A percentile compares a stretch with the other conserved stretches of the same genome.
Conservation (phyloP, 2,888 invertebrate species). For the Diarsia dahlii region DNA sequence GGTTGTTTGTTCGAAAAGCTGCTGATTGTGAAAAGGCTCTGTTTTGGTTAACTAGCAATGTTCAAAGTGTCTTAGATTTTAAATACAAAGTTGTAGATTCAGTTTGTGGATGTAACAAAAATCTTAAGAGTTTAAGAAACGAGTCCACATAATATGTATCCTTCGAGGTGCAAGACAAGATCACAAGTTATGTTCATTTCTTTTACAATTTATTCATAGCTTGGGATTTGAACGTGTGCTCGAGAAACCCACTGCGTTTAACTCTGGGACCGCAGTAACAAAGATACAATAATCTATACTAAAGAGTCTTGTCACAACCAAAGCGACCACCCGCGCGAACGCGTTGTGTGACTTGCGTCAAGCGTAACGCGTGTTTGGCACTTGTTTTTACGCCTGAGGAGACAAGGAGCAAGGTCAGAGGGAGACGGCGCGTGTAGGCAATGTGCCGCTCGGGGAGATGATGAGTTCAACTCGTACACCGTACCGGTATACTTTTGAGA, state of each 20-base stretch:
- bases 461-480: not conserved
- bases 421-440: not conserved
- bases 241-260: not conserved
- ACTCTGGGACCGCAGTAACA: not conserved
- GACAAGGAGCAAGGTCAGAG: no score
- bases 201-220: conserved; percentile 33
- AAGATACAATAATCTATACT: not conserved
- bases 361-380: not conserved
- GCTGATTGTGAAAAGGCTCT: conserved; percentile 2
- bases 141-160: not conserved
- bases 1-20: not conserved
- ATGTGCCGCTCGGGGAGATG: not conserved
- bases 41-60: not conserved
- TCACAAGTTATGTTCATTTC: conserved; percentile 23
- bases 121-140: not conserved
- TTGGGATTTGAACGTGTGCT: conserved; percentile 23
- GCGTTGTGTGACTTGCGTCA: not conserved
- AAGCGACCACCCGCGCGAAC: not conserved
- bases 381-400: not conserved
- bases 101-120: not conserved
- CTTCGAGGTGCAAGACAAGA: not conserved
- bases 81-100: not conserved
- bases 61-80: not conserved
- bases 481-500: not conserved
- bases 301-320: not conserved